Base-by-base conservation (phyloP, 2,888 invertebrate species). In the Pseudolycoriella hygida region DNA sequence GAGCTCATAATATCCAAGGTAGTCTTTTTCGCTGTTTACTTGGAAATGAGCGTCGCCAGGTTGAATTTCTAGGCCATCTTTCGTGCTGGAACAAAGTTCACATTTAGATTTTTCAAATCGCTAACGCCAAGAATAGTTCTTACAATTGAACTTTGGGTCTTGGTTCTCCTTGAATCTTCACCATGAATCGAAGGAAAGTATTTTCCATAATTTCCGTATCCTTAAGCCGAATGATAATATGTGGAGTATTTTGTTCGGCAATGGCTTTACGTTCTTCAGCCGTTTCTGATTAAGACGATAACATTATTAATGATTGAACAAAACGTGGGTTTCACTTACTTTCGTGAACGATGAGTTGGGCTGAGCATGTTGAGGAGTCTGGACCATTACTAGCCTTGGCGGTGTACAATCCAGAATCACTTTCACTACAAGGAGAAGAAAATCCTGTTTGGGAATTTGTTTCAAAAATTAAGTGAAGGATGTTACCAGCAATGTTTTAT, bases 101-200 rank as follows among this genome's bases (percentile, higher is more conserved):
- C 46, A 47, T 46, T 38, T 45, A 31, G 20, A 34, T 14, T 8
- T 34, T 14, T 34, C 4, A 34, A 34, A 8, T 8, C 8, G 4
- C 4, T 6, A 25, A 25, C 25, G 4, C 8, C 25, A 25, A 8
- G 25, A 25, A 8, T 4, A 6, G 25, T 25, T 25, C 25, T 77
- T 69, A 92, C 94, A 96, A 94, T 64, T 78, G 80, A 41, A 96
- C 76, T 50, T 79, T 80, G 1, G 97, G 96, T 58, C 81, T 83
- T 1, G 92, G 90, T 54, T 86, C 80, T 10, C 90, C 90, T 53
- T 79, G 79, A 44, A 89, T 81, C 64, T 85, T 85, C 48, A 90
- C 75, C 80, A 90, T 82, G 60, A 89, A 90, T 30, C 89, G 74
- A 46, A 90, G 72, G 57, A 83, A 85, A 1, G 90, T 89, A 56